Evolutionary conservation across 2,113 vertebrate species (phyloP), one percentile per base, ranked within the genome.

Genomic region (Corvus hawaiiensis): DNA sequence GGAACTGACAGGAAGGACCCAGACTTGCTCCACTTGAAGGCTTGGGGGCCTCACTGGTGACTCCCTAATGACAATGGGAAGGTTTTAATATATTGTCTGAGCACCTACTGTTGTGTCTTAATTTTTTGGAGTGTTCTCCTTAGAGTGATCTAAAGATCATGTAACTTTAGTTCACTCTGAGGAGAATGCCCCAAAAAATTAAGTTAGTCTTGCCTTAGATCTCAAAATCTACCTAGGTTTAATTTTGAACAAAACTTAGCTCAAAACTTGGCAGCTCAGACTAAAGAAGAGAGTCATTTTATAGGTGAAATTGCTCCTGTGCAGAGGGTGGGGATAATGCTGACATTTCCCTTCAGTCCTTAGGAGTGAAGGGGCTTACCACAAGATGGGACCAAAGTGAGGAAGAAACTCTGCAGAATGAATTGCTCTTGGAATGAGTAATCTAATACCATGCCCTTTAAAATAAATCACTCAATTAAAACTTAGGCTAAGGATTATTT

Each of bases 381-480:
- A 3, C 43, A 74, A 74, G 68, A 78, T 61, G 37, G 76, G 64
- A 87, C 76, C 2, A 1, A 81, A 84, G 49, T 49, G n/a, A 63
- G 67, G 58, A 71, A 75, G 37, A 88, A 90, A 41, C 37, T 63
- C 82, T 89, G 49, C 41, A 86, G 73, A 84, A 92, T 90, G 77
- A 94, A 89, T 91, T 93, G 93, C 54, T 82, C 49, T 89, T 84
- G 49, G 76, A 95, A 96, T 75, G 62, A 90, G 77, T 64, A 90
- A 85, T 87, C 79, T 72, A 95, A 82, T 68, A 77, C 51, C 17
- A 32, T 55, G 68, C 94, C 93, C 76, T 96, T 94, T 88, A 86
- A 80, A 77, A 72, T 84, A 94, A 95, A 92, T 93, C 94, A 72
- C 91, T 85, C 93, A 93, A 93, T 95, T 95, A 90, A 79, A 95